Conservation (phyloP, 1,140 invertebrate genomes). For the Coelopa frigida region DNA sequence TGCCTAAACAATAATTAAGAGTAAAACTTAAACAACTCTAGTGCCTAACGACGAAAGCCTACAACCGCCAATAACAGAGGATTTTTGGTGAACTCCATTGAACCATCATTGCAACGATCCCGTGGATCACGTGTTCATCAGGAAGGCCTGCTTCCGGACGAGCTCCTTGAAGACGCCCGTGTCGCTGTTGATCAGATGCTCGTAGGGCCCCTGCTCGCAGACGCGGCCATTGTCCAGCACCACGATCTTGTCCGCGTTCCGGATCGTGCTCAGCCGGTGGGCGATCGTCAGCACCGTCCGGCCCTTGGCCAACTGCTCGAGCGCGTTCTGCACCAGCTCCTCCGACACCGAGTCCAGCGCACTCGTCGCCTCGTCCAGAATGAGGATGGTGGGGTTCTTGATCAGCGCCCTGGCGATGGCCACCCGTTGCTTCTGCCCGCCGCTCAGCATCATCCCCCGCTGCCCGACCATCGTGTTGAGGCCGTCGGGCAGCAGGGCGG, state of each 20-base stretch:
- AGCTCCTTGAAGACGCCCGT: slow-evolving; percentile 58
- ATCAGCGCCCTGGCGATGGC: slow-evolving; percentile 87
- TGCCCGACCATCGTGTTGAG: slow-evolving; percentile 76
- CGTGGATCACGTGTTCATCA: too few species aligned
- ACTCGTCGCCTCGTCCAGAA: slow-evolving; percentile 86
- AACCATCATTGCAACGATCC: too few species aligned
- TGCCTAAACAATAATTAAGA: too few species aligned
- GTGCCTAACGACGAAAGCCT: too few species aligned
- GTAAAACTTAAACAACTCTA: too few species aligned
- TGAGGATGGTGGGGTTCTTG: slow-evolving; percentile 76
- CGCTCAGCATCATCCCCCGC: slow-evolving; percentile 71
- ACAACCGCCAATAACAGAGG: too few species aligned
- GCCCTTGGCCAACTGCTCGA: slow-evolving; percentile 74
- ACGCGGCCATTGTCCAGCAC: slow-evolving; percentile 78
- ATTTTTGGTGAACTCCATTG: too few species aligned
- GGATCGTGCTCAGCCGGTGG: slow-evolving; percentile 86
- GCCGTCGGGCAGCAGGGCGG: slow-evolving; percentile 60
- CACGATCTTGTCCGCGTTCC: slow-evolving; percentile 82
- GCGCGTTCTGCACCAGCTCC: slow-evolving; percentile 75
- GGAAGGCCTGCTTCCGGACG: slow-evolving; percentile 59
- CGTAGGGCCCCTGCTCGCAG: slow-evolving; percentile 76
- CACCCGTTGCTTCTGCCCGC: slow-evolving; percentile 80
- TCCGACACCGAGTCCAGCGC: slow-evolving; percentile 89
- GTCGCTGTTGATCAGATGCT: slow-evolving; percentile 53
- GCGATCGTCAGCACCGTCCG: slow-evolving; percentile 89